Evolutionary conservation across 2,888 invertebrate genomes (phyloP).

Genomic region (Trichopria drosophilae): DNA sequence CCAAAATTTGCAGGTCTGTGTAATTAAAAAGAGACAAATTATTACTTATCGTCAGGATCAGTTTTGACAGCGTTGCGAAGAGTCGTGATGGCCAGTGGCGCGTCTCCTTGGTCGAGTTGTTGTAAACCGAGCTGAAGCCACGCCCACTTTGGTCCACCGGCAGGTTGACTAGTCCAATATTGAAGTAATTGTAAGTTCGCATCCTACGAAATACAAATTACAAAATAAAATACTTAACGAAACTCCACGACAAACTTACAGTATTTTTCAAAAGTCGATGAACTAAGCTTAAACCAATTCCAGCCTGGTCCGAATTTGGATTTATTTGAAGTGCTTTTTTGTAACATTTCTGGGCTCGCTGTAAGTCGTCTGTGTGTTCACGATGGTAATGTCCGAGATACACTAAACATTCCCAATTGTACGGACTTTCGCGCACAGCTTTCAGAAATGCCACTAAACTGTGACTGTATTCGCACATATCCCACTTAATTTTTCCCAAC

Average conservation of each 20-base stretch:
- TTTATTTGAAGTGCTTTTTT: conserved; percentile 81
- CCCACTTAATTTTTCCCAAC: conserved; percentile 67
- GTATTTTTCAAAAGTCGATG: conserved; percentile 71
- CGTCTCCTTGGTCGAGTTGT: conserved; percentile 73
- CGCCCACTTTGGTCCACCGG: conserved; percentile 70
- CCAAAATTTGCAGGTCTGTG: not conserved
- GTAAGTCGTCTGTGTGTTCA: conserved; percentile 65
- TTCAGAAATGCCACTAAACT: conserved; percentile 68
- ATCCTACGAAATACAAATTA: conserved; percentile 57
- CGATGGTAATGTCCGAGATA: conserved; percentile 78
- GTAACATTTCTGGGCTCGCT: conserved; percentile 79
- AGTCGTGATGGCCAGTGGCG: conserved; percentile 73
- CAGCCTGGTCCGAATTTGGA: conserved; percentile 68
- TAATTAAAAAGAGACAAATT: not conserved
- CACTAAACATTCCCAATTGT: conserved; percentile 73
- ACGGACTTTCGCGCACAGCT: conserved; percentile 69
- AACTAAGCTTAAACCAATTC: conserved; percentile 74
- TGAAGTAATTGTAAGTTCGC: conserved; percentile 67
- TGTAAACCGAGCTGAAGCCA: conserved; percentile 83
- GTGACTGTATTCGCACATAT: conserved; percentile 64
- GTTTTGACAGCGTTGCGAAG: conserved; percentile 74
- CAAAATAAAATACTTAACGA: conserved; percentile 5
- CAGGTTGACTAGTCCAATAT: conserved; percentile 59
- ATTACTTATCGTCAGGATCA: conserved; percentile 68
- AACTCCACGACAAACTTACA: conserved; percentile 52